Percentiles rank a stretch among this genome's conserved stretches.
These are phyloP conservation scores for Polylopha cassiicola DNA, from an alignment of 2,888 invertebrate genomes.

Conservation along the genomic window DNA sequence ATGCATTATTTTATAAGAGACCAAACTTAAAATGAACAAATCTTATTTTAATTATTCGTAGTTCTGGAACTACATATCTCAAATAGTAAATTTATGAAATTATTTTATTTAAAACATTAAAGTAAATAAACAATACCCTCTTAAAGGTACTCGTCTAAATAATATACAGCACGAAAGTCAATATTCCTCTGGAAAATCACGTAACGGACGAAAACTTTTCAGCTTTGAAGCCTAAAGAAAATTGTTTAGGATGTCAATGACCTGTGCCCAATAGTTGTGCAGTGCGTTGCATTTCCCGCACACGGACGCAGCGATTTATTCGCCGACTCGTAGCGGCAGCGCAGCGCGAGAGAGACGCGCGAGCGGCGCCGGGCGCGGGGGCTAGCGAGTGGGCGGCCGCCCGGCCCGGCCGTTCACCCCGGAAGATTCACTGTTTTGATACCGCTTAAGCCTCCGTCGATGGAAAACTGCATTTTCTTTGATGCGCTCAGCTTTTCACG, in stretches of 20 bases:
- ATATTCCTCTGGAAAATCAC: no score
- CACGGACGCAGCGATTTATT: constrained; percentile 62
- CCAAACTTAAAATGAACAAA: no score
- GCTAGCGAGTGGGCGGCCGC: constrained; percentile 52
- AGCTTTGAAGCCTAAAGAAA: constrained; percentile 39
- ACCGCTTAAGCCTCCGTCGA: constrained; percentile 66
- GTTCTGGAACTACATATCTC: no score
- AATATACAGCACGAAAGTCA: no score
- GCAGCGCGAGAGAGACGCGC: constrained; percentile 40
- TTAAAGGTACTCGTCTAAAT: no score
- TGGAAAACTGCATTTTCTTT: constrained; percentile 76
- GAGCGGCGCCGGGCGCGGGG: constrained; percentile 28
- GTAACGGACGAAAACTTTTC: constrained; percentile 13
- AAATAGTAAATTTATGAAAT: no score
- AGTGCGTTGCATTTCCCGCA: constrained; percentile 72
- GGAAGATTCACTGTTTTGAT: constrained; percentile 78
- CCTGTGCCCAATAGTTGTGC: constrained; percentile 69
- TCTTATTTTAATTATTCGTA: no score
- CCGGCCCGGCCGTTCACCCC: constrained; percentile 73
- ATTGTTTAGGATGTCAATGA: constrained; percentile 66
- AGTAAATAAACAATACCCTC: no score
- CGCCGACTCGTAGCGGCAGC: constrained; percentile 39
- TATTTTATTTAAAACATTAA: no score
- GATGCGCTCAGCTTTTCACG: constrained; percentile 71
- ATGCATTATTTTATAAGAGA: no score